Conservation (phyloP, 2,113 vertebrate species). For the Lipophrys pholis region DNA sequence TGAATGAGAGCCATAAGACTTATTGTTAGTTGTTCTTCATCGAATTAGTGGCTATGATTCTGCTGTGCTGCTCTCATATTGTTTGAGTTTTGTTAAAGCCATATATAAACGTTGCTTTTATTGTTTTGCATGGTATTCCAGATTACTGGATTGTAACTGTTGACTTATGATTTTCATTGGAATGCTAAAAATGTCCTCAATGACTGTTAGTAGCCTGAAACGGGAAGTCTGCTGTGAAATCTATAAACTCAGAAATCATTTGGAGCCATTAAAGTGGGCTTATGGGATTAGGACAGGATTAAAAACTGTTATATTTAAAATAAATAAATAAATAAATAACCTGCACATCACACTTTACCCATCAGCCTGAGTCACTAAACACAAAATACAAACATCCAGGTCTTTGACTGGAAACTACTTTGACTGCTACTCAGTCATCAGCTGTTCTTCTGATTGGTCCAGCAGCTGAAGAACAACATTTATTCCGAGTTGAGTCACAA, state of each 20-base stretch:
- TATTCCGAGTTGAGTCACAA: too few relatives aligned
- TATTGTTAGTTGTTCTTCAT: too few relatives aligned
- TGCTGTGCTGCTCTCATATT: too few relatives aligned
- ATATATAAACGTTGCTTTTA: too few relatives aligned
- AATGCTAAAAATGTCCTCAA: too few relatives aligned
- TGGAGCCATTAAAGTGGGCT: slow-evolving; percentile 31
- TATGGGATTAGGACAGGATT: slow-evolving; percentile 51
- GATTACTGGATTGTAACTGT: too few relatives aligned
- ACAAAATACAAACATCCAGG: slow-evolving; percentile 1
- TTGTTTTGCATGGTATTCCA: too few relatives aligned
- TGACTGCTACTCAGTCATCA: background rate
- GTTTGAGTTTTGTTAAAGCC: too few relatives aligned
- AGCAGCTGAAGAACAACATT: background rate
- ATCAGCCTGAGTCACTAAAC: slow-evolving; percentile 20
- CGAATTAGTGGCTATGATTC: too few relatives aligned
- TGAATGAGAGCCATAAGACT: too few relatives aligned
- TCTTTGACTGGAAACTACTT: slow-evolving; percentile 4
- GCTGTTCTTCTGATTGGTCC: slow-evolving; percentile 14
- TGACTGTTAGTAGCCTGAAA: too few relatives aligned
- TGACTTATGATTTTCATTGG: too few relatives aligned
- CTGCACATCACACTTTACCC: slow-evolving; percentile 21
- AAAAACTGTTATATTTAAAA: slow-evolving; percentile 15
- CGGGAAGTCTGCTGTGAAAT: slow-evolving; percentile 4
- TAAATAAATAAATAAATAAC: background rate
- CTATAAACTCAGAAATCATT: slow-evolving; percentile 22